phyloP scores from a whole-genome alignment of 2,797 vertebrate genomes.

The Malacoctenus gilli region DNA sequence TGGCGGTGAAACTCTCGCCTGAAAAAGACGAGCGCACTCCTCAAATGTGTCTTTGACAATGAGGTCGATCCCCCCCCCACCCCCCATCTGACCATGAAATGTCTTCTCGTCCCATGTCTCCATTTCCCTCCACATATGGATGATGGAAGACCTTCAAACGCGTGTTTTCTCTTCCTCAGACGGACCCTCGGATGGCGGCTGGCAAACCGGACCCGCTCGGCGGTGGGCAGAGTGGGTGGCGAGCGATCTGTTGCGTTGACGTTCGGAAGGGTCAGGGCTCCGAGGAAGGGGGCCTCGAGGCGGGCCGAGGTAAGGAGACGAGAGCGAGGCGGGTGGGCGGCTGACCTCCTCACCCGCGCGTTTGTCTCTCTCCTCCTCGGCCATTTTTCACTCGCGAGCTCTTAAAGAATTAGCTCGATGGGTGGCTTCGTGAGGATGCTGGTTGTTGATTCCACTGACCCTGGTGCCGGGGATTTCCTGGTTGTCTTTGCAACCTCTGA shows the following conservation, averaged over 20 bases:
- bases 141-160: too few species aligned
- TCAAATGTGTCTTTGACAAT: too few species aligned
- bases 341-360: conserved; percentile 66
- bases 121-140: too few species aligned
- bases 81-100: too few species aligned
- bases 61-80: too few species aligned
- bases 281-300: conserved; percentile 65
- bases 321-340: conserved; percentile 75
- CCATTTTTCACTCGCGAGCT: conserved; percentile 17
- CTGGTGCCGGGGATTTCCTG: not conserved
- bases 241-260: conserved; percentile 69
- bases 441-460: not conserved
- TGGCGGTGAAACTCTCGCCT: too few species aligned
- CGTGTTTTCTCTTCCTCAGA: too few species aligned
- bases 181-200: too few species aligned
- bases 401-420: conserved; percentile 29
- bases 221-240: conserved; percentile 60
- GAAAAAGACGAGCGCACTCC: too few species aligned
- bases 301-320: conserved; percentile 72
- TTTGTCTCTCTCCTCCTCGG: conserved; percentile 40
- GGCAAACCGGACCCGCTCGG: too few species aligned
- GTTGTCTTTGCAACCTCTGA: conserved; percentile 1
- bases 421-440: conserved; percentile 16
- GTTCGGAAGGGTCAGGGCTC: conserved; percentile 69
- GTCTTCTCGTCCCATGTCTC: too few species aligned